These are phyloP conservation scores for Ectemnius cavifrons DNA, from an alignment of 2,888 invertebrate genomes.

Conservation along the genomic window DNA sequence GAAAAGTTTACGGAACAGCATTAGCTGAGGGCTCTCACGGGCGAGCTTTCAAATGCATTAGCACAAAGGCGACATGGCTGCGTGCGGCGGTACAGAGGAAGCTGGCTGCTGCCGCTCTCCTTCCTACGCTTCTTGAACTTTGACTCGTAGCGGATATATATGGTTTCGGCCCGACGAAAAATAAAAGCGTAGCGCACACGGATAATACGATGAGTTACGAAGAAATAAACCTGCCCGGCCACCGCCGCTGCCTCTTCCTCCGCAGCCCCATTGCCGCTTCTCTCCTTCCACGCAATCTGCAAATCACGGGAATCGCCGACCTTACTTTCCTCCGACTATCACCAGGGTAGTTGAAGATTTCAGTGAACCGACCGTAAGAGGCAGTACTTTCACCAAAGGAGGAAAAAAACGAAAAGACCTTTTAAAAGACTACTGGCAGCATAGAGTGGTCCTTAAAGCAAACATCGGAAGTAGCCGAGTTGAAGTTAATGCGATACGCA, in stretches of 20 bases:
- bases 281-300: neutral
- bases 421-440: no score
- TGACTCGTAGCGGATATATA: neutral
- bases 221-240: neutral
- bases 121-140: conserved; percentile 6
- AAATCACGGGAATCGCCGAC: conserved; percentile 12
- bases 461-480: no score
- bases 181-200: neutral
- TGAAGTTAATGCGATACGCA: no score
- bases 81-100: conserved; percentile 1
- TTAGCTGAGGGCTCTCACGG: no score
- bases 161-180: neutral
- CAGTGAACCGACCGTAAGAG: no score
- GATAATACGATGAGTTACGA: conserved; percentile 15
- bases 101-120: no score
- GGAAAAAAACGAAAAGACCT: no score
- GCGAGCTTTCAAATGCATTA: conserved; percentile 5
- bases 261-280: no score
- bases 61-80: neutral
- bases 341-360: no score
- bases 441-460: no score
- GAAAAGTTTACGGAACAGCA: no score
- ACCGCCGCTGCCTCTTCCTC: neutral
- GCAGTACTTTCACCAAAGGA: no score
- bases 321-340: conserved; percentile 4